Percentiles rank a stretch among this genome's conserved stretches.
Conservation (phyloP, 1,140 invertebrate genomes). For the Phymastichus coffea region DNA sequence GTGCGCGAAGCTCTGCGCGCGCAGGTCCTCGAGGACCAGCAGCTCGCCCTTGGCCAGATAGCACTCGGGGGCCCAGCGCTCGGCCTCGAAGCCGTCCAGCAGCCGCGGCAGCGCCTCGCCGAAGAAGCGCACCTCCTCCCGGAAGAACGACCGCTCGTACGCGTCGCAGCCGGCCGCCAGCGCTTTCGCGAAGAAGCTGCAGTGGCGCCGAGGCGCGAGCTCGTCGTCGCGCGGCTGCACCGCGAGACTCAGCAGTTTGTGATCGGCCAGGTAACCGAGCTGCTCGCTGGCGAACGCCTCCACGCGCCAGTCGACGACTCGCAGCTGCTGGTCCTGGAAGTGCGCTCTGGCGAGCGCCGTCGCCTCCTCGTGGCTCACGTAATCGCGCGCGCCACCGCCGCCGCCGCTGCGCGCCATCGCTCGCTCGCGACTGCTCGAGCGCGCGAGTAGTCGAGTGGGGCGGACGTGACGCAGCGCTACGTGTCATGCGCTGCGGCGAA, state of each 20-base stretch:
- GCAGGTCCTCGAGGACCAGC: background rate
- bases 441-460: too few species aligned
- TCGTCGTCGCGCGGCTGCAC: background rate
- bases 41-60: background rate
- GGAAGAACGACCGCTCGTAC: background rate
- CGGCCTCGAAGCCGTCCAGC: background rate
- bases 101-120: background rate
- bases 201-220: too few species aligned
- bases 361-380: background rate
- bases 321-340: too few species aligned
- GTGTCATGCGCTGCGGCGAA: too few species aligned
- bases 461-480: too few species aligned
- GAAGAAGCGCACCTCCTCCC: background rate
- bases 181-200: conserved; percentile 4
- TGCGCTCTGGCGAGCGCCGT: too few species aligned
- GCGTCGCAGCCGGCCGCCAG: background rate
- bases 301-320: background rate
- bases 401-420: background rate
- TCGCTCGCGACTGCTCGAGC: too few species aligned
- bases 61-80: conserved; percentile 1
- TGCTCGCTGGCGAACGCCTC: background rate
- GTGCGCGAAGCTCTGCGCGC: background rate
- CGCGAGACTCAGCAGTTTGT: conserved; percentile 1
- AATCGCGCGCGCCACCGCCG: background rate
- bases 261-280: background rate